Percentiles rank a stretch among this genome's conserved stretches.
These are phyloP conservation scores for Eulimnadia texana DNA, from an alignment of 1,140 invertebrate genomes.

Conservation along the genomic window DNA sequence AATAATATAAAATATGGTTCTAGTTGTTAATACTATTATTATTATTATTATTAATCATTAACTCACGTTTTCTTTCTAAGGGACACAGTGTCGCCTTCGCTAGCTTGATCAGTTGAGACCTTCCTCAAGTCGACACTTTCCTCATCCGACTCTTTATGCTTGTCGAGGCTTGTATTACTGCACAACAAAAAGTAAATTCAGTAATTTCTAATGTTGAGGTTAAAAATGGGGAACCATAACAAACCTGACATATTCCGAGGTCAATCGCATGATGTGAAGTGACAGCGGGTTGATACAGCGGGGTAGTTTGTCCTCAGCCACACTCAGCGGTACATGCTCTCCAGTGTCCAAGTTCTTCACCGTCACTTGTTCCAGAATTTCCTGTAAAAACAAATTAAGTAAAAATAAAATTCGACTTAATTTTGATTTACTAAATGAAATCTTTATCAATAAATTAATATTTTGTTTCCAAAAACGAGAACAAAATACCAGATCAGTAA, in stretches of 20 bases:
- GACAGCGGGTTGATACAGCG: slow-evolving; percentile 83
- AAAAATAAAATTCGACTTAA: not conserved
- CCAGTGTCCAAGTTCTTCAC: slow-evolving; percentile 89
- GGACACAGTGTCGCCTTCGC: slow-evolving; percentile 21
- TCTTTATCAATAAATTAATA: not conserved
- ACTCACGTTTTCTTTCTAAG: slow-evolving; percentile 29
- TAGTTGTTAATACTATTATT: no score
- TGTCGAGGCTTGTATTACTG: slow-evolving; percentile 51
- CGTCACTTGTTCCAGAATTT: slow-evolving; percentile 81
- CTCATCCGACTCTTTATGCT: slow-evolving; percentile 64
- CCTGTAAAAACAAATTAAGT: slow-evolving; percentile 31
- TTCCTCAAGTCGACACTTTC: slow-evolving; percentile 66
- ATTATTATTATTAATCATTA: slow-evolving; percentile 3
- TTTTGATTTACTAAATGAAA: not conserved
- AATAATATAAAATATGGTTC: slow-evolving; percentile 5
- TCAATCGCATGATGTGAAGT: slow-evolving; percentile 84
- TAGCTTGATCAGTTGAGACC: slow-evolving; percentile 16
- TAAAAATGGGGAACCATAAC: slow-evolving; percentile 5
- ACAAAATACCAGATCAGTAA: slow-evolving; percentile 64
- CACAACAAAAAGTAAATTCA: slow-evolving; percentile 12
- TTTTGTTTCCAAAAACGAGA: slow-evolving; percentile 14
- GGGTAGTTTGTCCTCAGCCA: slow-evolving; percentile 77
- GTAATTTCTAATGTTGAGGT: not conserved
- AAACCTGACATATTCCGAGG: slow-evolving; percentile 65
- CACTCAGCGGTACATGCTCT: slow-evolving; percentile 69